Percentiles rank a stretch among this genome's conserved stretches.
These are phyloP conservation scores for Rhorus exstirpatorius DNA, from an alignment of 2,888 invertebrate species.

Conservation along the genomic window DNA sequence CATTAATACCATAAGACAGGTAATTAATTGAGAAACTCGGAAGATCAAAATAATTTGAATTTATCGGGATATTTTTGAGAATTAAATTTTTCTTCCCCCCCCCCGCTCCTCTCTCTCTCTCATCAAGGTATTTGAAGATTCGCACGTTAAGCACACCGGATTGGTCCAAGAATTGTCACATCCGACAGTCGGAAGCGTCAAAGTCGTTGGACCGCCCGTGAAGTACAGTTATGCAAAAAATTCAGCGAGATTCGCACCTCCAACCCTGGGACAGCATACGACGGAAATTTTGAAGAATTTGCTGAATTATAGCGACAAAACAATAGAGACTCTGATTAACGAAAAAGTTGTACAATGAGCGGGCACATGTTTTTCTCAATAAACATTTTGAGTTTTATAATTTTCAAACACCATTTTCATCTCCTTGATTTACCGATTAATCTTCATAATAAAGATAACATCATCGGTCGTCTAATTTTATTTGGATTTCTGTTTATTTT, in stretches of 20 bases:
- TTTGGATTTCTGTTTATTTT: not conserved
- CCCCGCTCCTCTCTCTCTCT: no score
- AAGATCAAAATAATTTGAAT: conserved; percentile 14
- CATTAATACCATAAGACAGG: conserved; percentile 93
- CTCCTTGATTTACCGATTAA: not conserved
- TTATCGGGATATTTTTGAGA: not conserved
- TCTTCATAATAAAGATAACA: no score
- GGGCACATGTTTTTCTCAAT: conserved; percentile 44
- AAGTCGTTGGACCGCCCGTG: conserved; percentile 95
- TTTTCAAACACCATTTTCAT: conserved; percentile 23
- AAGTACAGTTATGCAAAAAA: conserved; percentile 92
- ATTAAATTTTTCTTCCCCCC: no score
- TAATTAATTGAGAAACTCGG: conserved; percentile 75
- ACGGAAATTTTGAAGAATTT: conserved; percentile 90
- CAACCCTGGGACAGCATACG: conserved; percentile 96
- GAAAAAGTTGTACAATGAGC: conserved; percentile 86
- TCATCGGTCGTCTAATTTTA: no score
- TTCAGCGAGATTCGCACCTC: conserved; percentile 91
- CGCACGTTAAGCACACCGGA: conserved; percentile 92
- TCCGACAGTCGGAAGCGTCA: conserved; percentile 90
- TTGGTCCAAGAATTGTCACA: conserved; percentile 92
- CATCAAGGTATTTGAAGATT: conserved; percentile 93
- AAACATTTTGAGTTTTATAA: conserved; percentile 66
- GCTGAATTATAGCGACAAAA: conserved; percentile 88
- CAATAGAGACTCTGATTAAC: conserved; percentile 87